Base-by-base conservation (phyloP, 23 tunicate species). In the Styela clava region DNA sequence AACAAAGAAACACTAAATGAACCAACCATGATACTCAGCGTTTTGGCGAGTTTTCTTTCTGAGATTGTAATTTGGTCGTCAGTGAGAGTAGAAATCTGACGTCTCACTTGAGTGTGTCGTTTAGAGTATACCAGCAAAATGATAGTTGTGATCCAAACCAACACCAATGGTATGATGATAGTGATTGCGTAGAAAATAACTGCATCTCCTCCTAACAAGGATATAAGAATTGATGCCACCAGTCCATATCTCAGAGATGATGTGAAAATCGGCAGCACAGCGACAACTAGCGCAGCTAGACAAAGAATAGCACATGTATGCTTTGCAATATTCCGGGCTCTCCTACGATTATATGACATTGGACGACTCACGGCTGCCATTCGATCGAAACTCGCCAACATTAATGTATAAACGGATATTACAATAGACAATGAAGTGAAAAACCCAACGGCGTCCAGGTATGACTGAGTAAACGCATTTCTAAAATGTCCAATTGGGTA, bases 21-120 rank as follows among this genome's bases (percentile, higher is more conserved):
- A 9, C 89, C 89, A 7, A 89, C 95, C 95, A 89, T 89, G 16
- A 89, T 69, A 21, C 76, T 81, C 28, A 89, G 87, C 2, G 95
- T 89, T 9, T 71, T 73, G n/a, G 84, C 86, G 19, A 89, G 83
- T 25, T 77, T 73, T 31, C 63, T 67, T 74, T 89, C 95, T 33
- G 35, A 21, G 18, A 74, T 65, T 22, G 31, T 69, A 0, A 69
- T 69, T 74, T 74, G 86, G 1, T 61, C 29, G 22, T 70, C 51
- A 3, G 37, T 61, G 2, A 63, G 28, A 21, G 62, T 36, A n/a
- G 74, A 34, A 27, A 37, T 16, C 1, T 70, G 64, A 24, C 74
- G 52, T 62, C 85, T 64, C 27, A 34, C 69, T n/a, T 34, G 23
- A 5, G 85, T 9, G 37, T 74, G 34, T 19, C 69, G 64, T 34